Evolutionary conservation across 2,797 vertebrate species (phyloP).

Genomic region (Rhynchotus rufescens): DNA sequence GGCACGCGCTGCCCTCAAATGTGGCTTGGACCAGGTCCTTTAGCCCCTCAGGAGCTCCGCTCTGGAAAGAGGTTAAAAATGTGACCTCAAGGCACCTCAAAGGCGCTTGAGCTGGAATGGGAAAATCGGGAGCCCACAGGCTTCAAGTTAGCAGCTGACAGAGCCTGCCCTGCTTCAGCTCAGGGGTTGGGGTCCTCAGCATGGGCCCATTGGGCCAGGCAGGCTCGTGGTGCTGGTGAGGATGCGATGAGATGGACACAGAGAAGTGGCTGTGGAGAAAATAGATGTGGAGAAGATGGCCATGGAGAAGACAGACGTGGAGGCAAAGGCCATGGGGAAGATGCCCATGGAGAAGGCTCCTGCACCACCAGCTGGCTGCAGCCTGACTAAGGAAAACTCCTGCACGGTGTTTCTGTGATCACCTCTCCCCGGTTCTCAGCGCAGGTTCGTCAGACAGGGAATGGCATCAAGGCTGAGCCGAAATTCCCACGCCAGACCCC

Average conservation of each 20-base stretch:
- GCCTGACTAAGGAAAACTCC: background rate
- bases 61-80: background rate
- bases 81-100: background rate
- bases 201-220: accelerated
- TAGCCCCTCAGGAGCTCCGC: background rate
- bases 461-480: background rate
- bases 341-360: background rate
- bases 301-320: too few species aligned
- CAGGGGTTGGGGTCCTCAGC: background rate
- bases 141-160: too few species aligned
- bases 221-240: background rate
- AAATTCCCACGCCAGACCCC: background rate
- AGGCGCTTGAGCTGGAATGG: background rate
- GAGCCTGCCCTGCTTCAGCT: background rate
- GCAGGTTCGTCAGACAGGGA: background rate
- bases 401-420: accelerated
- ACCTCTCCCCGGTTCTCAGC: accelerated
- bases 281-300: too few species aligned
- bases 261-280: background rate
- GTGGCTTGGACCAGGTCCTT: background rate
- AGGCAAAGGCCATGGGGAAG: too few species aligned
- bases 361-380: background rate
- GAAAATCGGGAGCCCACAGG: too few species aligned
- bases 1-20: background rate
- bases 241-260: accelerated